Base-by-base conservation (phyloP, 2,888 invertebrate genomes). In the Sisyra nigra region DNA sequence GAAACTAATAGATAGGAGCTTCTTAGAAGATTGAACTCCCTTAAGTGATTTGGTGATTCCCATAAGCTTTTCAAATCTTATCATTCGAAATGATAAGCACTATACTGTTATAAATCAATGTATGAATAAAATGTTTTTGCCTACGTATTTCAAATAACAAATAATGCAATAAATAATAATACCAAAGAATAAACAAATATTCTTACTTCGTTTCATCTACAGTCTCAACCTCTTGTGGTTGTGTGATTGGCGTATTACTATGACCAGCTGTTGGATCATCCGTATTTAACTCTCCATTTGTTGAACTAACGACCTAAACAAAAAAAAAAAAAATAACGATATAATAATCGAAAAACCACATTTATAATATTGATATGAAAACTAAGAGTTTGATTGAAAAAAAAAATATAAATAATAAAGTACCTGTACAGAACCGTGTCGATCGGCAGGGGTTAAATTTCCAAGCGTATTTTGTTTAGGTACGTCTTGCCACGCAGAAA, bases 131-230 rank as follows among this genome's bases (percentile, higher is more conserved):
- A n/a, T n/a, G n/a, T n/a, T n/a, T n/a, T n/a, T 24, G 24, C 24
- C 7, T 24, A 24, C 3, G 7, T 24, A 3, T 5, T 24, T 24
- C 3, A 24, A 41, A 14, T 17, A 8, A 11, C 5, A 30, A 17
- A 41, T 13, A 5, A 37, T 15, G n/a, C 41, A 14, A 34, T 4
- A 35, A 37, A 41, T 8, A 41, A 5, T n/a, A 3, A 40, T 33
- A 6, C 33, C 33, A 33, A 6, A n/a, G 9, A 6, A n/a, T 33
- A 63, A 64, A 63, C 63, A 54, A 63, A 66, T 67, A 79, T 67
- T 79, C 85, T 76, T 77, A 92, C 91, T 91, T 93, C 72, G 92
- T 94, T 76, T 96, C 94, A 69, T 94, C 93, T 57, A 89, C 83
- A 60, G 91, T 82, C 66, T 94, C 94, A 50, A 91, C 85, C 69